Evolutionary conservation across 2,888 invertebrate species (phyloP).

Genomic region (Atherix ibis): DNA sequence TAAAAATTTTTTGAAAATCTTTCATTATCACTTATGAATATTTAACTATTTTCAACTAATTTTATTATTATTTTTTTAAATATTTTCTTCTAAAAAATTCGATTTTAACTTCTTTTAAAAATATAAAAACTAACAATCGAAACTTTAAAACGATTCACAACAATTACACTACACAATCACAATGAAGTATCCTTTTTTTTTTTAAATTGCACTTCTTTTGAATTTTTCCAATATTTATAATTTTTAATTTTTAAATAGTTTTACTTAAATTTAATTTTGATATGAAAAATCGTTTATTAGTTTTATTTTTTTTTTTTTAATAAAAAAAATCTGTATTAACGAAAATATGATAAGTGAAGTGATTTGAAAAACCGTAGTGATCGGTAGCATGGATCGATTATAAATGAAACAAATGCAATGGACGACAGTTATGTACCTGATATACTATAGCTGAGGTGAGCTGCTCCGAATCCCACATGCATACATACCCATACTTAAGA

Average conservation of each 20-base stretch:
- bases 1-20: constrained; percentile 44
- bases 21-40: constrained; percentile 35
- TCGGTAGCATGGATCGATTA: constrained; percentile 29
- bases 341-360: background rate
- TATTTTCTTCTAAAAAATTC: background rate
- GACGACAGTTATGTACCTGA: constrained; percentile 13
- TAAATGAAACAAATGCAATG: constrained; percentile 26
- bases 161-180: no score
- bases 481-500: no score
- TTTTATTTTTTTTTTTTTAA: background rate
- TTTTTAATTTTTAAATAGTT: background rate
- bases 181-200: no score
- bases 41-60: background rate
- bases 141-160: background rate
- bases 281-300: background rate
- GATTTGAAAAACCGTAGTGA: constrained; percentile 19
- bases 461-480: no score
- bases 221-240: background rate
- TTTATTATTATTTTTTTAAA: background rate
- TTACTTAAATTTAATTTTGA: background rate
- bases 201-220: background rate
- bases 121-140: constrained; percentile 4
- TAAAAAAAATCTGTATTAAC: background rate
- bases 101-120: no score
- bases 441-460: no score